Base-by-base conservation (phyloP, 2,113 vertebrate genomes). In the Leiothrix lutea region DNA sequence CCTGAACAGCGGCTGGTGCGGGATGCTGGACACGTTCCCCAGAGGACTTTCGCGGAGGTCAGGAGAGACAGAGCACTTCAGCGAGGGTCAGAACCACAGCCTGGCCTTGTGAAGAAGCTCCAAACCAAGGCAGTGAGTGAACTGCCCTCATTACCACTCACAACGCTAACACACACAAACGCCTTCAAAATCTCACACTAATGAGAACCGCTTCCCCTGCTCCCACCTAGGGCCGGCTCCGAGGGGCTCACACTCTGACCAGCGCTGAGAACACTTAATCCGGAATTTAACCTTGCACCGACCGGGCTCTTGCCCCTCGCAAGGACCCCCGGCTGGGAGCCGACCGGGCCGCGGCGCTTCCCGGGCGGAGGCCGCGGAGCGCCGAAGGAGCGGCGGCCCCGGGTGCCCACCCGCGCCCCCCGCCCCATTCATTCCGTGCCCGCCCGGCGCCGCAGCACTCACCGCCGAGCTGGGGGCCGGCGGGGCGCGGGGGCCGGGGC, bases 1-100 rank as follows among this genome's bases (percentile, higher is more conserved):
- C 2, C 50, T 3, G 19, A 0, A 2, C 24, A 6, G 33, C 5
- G 45, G 70, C 38, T 19, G 14, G 0, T 1, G 13, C 8, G 5
- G 3, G 14, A 25, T 5, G 71, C n/a, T 2, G 40, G n/a, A 24
- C 73, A 14, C 67, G 12, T 1, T 19, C 4, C 29, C 23, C 78
- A 38, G 4, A 23, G 20, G 65, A 4, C 38, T 1, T 28, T 4
- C 12, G 14, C 18, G 19, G 35, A 3, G 28, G 4, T 20, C 60
- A 31, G 36, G 47, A 11, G 26, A 31, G 42, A 22, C 77, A 23
- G 5, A 12, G 28, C 56, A 5, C 24, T 7, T 23, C 11, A 23
- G 36, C 6, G 22, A 50, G 6, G 36, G 5, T 22, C 64, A 29
- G 23, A 42, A 5, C n/a, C 9, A 36, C 51, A 31, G 38, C 58